Evolutionary conservation across 2,113 vertebrate species (phyloP).

Genomic region (Callorhinus ursinus): DNA sequence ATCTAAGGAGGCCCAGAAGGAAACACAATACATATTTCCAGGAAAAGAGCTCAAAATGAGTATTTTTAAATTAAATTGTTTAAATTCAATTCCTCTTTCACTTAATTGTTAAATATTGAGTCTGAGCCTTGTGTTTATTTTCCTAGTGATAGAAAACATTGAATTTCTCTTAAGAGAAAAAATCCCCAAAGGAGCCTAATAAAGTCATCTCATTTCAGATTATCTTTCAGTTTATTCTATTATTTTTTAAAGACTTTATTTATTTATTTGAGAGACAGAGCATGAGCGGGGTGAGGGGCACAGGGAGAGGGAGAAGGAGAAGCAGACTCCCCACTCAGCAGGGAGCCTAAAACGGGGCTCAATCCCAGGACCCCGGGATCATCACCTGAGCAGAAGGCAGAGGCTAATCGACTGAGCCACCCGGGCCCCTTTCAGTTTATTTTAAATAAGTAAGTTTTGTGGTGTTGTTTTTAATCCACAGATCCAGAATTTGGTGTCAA

Average conservation of each 20-base stretch:
- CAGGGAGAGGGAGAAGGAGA: background rate
- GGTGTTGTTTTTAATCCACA: background rate
- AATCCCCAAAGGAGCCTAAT: background rate
- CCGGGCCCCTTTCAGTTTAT: background rate
- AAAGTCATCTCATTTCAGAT: background rate
- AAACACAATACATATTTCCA: background rate
- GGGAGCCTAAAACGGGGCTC: background rate
- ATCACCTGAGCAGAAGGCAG: background rate
- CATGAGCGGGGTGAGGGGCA: background rate
- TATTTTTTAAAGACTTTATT: background rate
- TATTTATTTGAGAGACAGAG: background rate
- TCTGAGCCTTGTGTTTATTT: conserved; percentile 13
- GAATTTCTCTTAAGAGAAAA: conserved; percentile 5
- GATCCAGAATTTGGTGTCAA: background rate
- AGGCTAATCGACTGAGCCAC: background rate
- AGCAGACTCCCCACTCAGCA: background rate
- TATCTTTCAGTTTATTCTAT: conserved; percentile 16
- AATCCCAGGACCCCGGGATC: background rate
- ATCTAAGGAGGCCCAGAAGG: background rate
- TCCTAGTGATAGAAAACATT: conserved; percentile 14
- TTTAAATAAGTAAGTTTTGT: background rate
- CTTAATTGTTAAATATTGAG: background rate
- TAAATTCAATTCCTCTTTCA: conserved; percentile 42
- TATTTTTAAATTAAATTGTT: conserved; percentile 5
- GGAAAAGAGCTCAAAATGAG: background rate